phyloP scores from a whole-genome alignment of 92 coral and sea anemone genomes.

The Palythoa caribaeorum region DNA sequence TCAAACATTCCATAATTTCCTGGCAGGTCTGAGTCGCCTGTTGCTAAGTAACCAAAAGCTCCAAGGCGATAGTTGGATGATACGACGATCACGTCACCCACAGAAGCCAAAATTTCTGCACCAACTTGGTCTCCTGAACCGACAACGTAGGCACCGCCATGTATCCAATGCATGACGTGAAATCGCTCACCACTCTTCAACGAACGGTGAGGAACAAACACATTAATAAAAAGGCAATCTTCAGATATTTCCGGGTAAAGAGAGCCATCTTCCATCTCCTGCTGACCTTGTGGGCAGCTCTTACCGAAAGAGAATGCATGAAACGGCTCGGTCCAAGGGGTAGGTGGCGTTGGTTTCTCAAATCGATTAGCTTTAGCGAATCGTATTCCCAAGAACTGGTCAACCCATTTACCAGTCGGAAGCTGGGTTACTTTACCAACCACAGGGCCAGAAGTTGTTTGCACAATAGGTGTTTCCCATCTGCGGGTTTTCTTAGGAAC shows the following conservation, averaged over 20 bases:
- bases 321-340: background rate
- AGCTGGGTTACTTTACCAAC: background rate
- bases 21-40: slow-evolving; percentile 20
- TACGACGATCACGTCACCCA: no score
- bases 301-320: background rate
- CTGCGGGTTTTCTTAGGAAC: background rate
- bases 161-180: slow-evolving; percentile 22
- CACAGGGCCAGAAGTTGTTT: slow-evolving; percentile 6
- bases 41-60: slow-evolving; percentile 17
- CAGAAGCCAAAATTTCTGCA: background rate
- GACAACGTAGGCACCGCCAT: background rate
- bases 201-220: slow-evolving; percentile 21
- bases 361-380: background rate
- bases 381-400: slow-evolving; percentile 26
- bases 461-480: background rate
- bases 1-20: slow-evolving; percentile 35
- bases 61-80: background rate
- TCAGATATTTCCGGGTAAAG: slow-evolving; percentile 1
- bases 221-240: slow-evolving; percentile 18
- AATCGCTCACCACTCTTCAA: background rate
- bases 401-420: background rate
- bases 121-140: slow-evolving; percentile 15
- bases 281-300: slow-evolving; percentile 6
- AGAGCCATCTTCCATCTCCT: background rate
- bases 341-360: slow-evolving; percentile 7